A percentile compares a stretch with the other conserved stretches of the same genome.
phyloP scores from a whole-genome alignment of 2,888 invertebrate genomes.

The Amorpha juglandis region DNA sequence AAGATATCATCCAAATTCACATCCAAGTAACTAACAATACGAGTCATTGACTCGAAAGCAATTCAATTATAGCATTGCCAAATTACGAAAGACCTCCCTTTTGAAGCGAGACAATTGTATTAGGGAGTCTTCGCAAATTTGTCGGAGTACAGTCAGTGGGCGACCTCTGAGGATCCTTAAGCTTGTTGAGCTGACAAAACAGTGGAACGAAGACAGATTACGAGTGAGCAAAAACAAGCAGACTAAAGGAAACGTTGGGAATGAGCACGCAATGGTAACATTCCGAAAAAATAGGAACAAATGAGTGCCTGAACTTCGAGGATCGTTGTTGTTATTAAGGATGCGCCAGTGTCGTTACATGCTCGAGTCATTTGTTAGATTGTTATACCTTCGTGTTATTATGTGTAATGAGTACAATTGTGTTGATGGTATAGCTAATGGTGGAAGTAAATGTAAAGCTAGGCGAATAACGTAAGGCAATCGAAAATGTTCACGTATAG shows the following conservation, averaged over 20 bases:
- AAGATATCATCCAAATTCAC: slow-evolving; percentile 19
- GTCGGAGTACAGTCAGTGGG: slow-evolving; percentile 10
- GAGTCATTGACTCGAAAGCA: slow-evolving; percentile 35
- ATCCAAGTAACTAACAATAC: slow-evolving; percentile 30
- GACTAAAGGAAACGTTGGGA: slow-evolving; percentile 30
- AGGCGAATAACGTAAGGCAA: no score
- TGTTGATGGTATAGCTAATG: background rate
- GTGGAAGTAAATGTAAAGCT: background rate
- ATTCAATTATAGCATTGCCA: slow-evolving; percentile 36
- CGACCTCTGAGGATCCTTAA: slow-evolving; percentile 26
- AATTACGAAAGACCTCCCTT: slow-evolving; percentile 14
- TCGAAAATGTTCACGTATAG: no score
- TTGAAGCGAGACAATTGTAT: background rate
- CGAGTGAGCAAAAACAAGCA: slow-evolving; percentile 31
- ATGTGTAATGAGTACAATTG: background rate
- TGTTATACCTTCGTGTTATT: background rate
- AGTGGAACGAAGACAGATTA: slow-evolving; percentile 30
- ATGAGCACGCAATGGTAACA: slow-evolving; percentile 29
- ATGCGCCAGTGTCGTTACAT: slow-evolving; percentile 17
- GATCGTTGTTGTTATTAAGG: slow-evolving; percentile 23
- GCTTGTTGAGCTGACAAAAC: slow-evolving; percentile 28
- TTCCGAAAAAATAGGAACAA: slow-evolving; percentile 29
- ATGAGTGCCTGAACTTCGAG: slow-evolving; percentile 28
- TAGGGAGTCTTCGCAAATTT: slow-evolving; percentile 9
- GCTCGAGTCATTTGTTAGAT: slow-evolving; percentile 12